Base-by-base conservation (phyloP, 2,797 vertebrate genomes). In the Rhadinocentrus ornatus region DNA sequence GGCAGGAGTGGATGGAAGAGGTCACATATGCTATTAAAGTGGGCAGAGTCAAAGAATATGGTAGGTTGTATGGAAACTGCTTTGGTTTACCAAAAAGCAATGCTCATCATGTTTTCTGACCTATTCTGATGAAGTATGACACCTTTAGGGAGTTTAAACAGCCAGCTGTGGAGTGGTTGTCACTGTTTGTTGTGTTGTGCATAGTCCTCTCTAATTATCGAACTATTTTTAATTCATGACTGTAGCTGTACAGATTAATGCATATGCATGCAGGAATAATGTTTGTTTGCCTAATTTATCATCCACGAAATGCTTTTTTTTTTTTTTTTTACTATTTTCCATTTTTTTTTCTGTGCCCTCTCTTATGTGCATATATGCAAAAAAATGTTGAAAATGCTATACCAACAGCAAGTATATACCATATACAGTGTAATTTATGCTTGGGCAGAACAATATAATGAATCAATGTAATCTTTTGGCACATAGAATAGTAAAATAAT, bases 1-100 rank as follows among this genome's bases (percentile, higher is more conserved):
- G 90, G 88, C 86, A 85, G 77, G 72, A 80, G 68, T 27, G 71
- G 81, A 80, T 73, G 80, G 81, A 86, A 83, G 77, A 74, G 83
- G 82, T 86, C 65, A 34, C 88, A 82, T 84, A 88, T 88, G 89
- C 84, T 81, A 81, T 77, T 77, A 73, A 78, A 75, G 79, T 73
- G 79, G 78, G 73, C 54, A 16, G 73, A 72, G 81, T 72, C 5
- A 61, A 52, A 71, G 82, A 78, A 86, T 82, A 79, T 89, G 75
- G 82, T 77, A 86, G 69, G 84, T 75, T 78, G 72, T 78, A 77
- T 75, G 86, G 82, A 88, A 90, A 88, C 53, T 31, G 59, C 69
- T 73, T 68, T 59, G 63, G 24, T 72, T 73, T 67, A 78, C 78
- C 81, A 83, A 35, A 73, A 77, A 78, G 75, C 76, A 72, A 35